These are phyloP conservation scores for Botrylloides violaceus DNA, from an alignment of 23 tunicate species.

Conservation along the genomic window DNA sequence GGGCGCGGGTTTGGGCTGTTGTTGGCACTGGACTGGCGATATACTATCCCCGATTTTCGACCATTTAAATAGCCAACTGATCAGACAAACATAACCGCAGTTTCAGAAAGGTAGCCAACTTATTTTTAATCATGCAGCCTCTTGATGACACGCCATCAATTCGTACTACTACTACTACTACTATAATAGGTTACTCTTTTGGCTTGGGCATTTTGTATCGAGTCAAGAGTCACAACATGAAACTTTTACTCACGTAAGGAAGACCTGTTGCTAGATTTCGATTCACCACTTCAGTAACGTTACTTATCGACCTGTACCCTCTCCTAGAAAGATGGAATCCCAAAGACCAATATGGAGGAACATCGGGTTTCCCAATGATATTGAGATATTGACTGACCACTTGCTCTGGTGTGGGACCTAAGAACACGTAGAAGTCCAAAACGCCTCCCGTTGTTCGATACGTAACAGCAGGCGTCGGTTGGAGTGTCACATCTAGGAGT, in stretches of 20 bases:
- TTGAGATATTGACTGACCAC: slow-evolving; percentile 68
- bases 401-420: slow-evolving; percentile 82
- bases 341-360: slow-evolving; percentile 93
- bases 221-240: background rate
- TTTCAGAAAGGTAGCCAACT: too few species aligned
- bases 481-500: slow-evolving; percentile 59
- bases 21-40: too few species aligned
- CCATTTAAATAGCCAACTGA: too few species aligned
- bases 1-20: too few species aligned
- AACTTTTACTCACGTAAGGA: slow-evolving; percentile 61
- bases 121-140: too few species aligned
- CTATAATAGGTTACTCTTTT: too few species aligned
- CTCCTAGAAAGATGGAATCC: slow-evolving; percentile 87
- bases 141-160: too few species aligned
- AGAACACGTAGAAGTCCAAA: slow-evolving; percentile 72
- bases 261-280: slow-evolving; percentile 42
- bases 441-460: slow-evolving; percentile 89
- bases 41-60: too few species aligned
- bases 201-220: background rate
- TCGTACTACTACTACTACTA: too few species aligned
- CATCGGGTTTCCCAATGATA: slow-evolving; percentile 66
- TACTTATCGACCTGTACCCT: slow-evolving; percentile 56
- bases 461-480: slow-evolving; percentile 54
- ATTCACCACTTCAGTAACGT: slow-evolving; percentile 71
- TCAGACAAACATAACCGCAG: too few species aligned